Percentiles rank a stretch among this genome's conserved stretches.
phyloP scores from a whole-genome alignment of 2,888 invertebrate genomes.

The Drosophila neotestacea region DNA sequence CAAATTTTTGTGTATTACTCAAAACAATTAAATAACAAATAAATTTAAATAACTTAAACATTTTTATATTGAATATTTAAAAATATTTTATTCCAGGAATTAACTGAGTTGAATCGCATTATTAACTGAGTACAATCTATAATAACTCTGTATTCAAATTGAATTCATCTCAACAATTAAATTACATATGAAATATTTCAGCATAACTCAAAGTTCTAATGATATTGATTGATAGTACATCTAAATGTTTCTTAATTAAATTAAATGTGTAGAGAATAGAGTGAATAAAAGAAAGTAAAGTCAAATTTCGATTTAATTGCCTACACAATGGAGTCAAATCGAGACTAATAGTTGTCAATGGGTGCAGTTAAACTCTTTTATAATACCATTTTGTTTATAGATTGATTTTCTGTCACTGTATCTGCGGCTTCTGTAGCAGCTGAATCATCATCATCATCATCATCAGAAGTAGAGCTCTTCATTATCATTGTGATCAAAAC shows the following conservation, averaged over 20 bases:
- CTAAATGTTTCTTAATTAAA: conserved; percentile 36
- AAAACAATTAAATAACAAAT: not conserved
- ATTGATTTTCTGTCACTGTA: conserved; percentile 15
- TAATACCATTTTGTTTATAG: conserved; percentile 17
- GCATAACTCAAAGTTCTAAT: not conserved
- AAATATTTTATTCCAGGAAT: not conserved
- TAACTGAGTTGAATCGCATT: too few species aligned
- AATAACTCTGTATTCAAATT: not conserved
- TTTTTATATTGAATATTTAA: not conserved
- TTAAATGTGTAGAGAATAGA: conserved; percentile 26
- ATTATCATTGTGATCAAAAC: conserved; percentile 66
- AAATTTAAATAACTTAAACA: not conserved
- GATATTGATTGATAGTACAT: not conserved
- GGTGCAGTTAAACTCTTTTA: conserved; percentile 28
- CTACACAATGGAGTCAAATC: conserved; percentile 24
- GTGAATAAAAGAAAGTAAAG: conserved; percentile 6
- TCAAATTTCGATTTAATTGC: conserved; percentile 32
- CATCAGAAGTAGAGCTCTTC: conserved; percentile 30
- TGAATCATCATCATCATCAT: conserved; percentile 59
- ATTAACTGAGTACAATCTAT: too few species aligned
- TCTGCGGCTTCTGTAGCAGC: conserved; percentile 37
- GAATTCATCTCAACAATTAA: not conserved
- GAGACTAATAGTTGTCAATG: conserved; percentile 16
- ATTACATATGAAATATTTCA: not conserved
- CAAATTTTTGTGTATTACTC: not conserved